These are phyloP conservation scores for Eidolon helvum DNA, from an alignment of 2,113 vertebrate species.

Conservation along the genomic window DNA sequence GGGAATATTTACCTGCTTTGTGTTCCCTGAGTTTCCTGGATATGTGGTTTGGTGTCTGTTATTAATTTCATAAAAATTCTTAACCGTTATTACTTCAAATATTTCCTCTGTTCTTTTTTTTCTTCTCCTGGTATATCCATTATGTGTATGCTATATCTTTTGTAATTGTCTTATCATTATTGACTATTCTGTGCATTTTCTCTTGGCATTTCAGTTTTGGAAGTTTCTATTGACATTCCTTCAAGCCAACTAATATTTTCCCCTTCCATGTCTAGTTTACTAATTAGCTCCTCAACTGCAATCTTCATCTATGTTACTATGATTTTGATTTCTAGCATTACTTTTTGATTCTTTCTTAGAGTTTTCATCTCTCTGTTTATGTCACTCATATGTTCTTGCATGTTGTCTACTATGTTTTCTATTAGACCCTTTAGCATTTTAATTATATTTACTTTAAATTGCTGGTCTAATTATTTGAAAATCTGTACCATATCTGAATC, in stretches of 20 bases:
- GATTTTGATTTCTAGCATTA: slow-evolving; percentile 14
- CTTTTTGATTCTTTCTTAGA: background rate
- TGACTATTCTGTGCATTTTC: background rate
- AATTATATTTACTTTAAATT: background rate
- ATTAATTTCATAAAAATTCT: background rate
- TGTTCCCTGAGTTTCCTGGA: background rate
- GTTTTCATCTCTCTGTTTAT: background rate
- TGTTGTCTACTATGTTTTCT: background rate
- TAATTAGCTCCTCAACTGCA: slow-evolving; percentile 19
- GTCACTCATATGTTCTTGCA: background rate
- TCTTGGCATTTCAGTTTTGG: background rate
- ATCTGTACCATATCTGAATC: background rate
- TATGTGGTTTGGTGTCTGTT: background rate
- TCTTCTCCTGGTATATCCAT: background rate
- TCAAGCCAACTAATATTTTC: background rate
- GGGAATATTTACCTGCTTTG: background rate
- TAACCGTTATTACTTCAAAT: background rate
- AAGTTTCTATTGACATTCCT: background rate
- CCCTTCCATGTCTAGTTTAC: background rate
- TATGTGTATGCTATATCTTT: background rate
- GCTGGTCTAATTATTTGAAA: background rate
- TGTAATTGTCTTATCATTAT: background rate
- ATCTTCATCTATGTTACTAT: background rate
- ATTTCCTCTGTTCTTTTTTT: background rate
- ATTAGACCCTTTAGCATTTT: background rate